Conservation (phyloP, 92 coral and sea anemone species). For the Meandrina meandrites region DNA sequence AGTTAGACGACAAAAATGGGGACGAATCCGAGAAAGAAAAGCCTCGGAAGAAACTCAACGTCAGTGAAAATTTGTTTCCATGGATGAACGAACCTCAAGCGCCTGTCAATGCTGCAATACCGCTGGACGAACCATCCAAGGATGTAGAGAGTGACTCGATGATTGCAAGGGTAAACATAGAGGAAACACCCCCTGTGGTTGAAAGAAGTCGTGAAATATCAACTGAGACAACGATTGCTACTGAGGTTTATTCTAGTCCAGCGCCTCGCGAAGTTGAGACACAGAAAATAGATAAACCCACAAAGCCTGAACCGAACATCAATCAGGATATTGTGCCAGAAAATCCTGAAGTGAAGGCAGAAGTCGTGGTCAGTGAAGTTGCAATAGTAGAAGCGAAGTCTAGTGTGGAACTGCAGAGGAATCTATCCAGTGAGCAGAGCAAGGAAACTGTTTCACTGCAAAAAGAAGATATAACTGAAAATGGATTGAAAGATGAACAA, state of each 20-base stretch:
- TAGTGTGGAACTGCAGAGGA: not conserved
- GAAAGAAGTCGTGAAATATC: not conserved
- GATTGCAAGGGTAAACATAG: not conserved
- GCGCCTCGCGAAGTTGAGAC: not conserved
- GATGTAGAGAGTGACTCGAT: not conserved
- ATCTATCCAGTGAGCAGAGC: not conserved
- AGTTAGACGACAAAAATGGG: not conserved
- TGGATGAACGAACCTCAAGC: conserved; percentile 73
- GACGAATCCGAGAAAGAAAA: conserved; percentile 5
- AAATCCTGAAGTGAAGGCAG: not conserved
- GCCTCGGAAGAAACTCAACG: conserved; percentile 65
- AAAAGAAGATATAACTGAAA: not conserved
- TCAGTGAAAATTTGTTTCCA: conserved; percentile 59
- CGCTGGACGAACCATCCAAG: conserved; percentile 8
- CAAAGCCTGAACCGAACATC: not conserved
- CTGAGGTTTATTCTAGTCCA: not conserved
- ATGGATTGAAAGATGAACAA: not conserved
- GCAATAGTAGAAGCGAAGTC: not conserved
- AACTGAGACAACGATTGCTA: not conserved
- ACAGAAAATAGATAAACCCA: not conserved
- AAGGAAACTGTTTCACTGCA: not conserved
- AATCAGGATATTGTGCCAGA: not conserved
- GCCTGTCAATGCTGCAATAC: conserved; percentile 50
- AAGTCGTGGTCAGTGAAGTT: not conserved
- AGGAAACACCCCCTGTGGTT: not conserved